Percentiles rank a stretch among this genome's conserved stretches.
Conservation (phyloP, 2,113 vertebrate genomes). For the Dasyornis broadbenti region DNA sequence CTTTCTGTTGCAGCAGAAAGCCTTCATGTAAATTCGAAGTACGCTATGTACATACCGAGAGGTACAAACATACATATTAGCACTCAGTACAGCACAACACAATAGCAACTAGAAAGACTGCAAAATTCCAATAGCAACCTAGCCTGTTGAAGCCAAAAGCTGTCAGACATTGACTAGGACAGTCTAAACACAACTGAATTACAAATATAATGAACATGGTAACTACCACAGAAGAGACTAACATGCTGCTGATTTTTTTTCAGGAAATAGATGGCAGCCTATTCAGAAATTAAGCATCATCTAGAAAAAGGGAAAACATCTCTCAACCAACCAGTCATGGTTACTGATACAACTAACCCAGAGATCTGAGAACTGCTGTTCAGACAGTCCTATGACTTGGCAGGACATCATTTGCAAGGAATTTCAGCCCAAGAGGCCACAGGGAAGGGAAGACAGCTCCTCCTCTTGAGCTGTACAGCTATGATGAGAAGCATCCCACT, state of each 20-base stretch:
- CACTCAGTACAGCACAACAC: not conserved
- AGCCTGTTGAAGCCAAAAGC: not conserved
- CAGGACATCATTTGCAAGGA: constrained; percentile 28
- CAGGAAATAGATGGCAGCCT: not conserved
- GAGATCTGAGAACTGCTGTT: not conserved
- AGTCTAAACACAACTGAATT: not conserved
- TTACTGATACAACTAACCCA: not conserved
- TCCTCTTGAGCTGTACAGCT: not conserved
- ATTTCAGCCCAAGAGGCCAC: constrained; percentile 26
- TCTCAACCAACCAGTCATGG: not conserved
- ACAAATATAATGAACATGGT: not conserved
- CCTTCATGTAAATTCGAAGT: not conserved
- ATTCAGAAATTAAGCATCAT: not conserved
- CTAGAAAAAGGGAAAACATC: not conserved
- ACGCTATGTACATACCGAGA: not conserved
- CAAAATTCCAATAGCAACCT: not conserved
- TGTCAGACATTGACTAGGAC: not conserved
- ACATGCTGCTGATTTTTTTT: accelerated
- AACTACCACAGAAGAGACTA: not conserved
- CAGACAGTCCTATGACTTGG: constrained; percentile 50
- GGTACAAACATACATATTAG: not conserved
- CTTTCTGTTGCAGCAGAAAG: not conserved
- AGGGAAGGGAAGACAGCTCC: constrained; percentile 11
- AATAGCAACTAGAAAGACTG: not conserved
- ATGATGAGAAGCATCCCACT: not conserved